Percentiles rank a stretch among this genome's conserved stretches.
Evolutionary conservation across 2,888 invertebrate genomes (phyloP).

Genomic region (Andrena trimmerana): DNA sequence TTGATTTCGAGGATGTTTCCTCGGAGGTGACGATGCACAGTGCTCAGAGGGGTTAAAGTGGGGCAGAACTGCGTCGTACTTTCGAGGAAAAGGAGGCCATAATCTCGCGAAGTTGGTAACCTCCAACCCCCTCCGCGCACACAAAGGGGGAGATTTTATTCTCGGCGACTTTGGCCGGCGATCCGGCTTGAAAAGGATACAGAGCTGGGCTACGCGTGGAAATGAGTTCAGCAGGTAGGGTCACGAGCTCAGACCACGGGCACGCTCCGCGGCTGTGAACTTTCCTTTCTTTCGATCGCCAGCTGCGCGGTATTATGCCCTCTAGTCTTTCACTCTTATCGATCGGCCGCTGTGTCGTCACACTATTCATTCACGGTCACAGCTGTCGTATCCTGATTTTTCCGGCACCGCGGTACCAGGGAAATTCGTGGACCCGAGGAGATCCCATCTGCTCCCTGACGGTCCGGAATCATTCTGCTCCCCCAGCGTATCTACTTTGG

Average conservation of each 20-base stretch:
- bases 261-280: slow-evolving; percentile 50
- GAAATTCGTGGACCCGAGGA: slow-evolving; percentile 12
- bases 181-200: slow-evolving; percentile 3
- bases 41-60: no score
- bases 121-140: no score
- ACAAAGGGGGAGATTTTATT: no score
- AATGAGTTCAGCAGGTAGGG: slow-evolving; percentile 58
- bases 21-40: no score
- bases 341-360: slow-evolving; percentile 59
- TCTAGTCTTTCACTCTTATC: slow-evolving; percentile 61
- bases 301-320: slow-evolving; percentile 63
- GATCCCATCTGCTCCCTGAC: background rate
- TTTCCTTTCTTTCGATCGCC: slow-evolving; percentile 67
- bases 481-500: no score
- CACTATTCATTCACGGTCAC: slow-evolving; percentile 60
- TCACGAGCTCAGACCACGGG: slow-evolving; percentile 41
- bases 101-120: no score
- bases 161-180: background rate
- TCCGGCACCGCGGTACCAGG: slow-evolving; percentile 15
- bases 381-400: slow-evolving; percentile 63
- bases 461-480: no score
- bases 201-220: slow-evolving; percentile 26
- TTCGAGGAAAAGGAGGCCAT: no score
- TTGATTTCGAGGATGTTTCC: no score
- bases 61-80: no score